A percentile compares a stretch with the other conserved stretches of the same genome.
phyloP scores from a whole-genome alignment of 2,113 vertebrate species.

The Sinocyclocheilus grahami region DNA sequence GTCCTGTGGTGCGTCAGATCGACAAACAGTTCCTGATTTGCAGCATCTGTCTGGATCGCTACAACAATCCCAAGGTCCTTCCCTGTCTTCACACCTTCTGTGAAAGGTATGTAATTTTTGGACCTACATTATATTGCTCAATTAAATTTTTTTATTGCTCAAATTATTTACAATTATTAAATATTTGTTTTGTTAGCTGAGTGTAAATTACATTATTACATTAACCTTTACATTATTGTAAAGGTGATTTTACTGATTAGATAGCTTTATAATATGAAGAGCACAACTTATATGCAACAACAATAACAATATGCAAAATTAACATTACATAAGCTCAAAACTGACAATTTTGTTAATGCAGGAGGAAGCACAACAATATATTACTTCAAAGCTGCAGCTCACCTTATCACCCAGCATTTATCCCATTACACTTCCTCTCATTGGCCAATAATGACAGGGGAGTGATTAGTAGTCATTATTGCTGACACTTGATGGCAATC shows the following conservation, averaged over 20 bases:
- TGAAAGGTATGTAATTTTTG: conserved; percentile 75
- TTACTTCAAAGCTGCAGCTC: not conserved
- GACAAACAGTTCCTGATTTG: conserved; percentile 99
- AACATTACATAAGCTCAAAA: not conserved
- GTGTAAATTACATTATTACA: not conserved
- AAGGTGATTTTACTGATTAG: not conserved
- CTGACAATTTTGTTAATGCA: not conserved
- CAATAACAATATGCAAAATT: not conserved
- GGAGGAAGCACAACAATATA: not conserved
- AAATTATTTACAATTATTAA: not conserved
- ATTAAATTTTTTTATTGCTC: not conserved
- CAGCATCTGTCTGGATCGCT: conserved; percentile 99
- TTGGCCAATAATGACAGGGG: not conserved
- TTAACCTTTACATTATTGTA: not conserved
- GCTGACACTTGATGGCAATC: not conserved
- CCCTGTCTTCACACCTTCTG: conserved; percentile 97
- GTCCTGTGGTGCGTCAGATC: conserved; percentile 96
- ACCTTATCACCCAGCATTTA: not conserved
- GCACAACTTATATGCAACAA: not conserved
- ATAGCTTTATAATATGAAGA: not conserved
- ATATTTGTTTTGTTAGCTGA: not conserved
- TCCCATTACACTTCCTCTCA: not conserved
- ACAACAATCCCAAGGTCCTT: conserved; percentile 97
- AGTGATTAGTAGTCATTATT: not conserved
- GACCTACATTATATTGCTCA: not conserved